phyloP scores from a whole-genome alignment of 1,140 invertebrate genomes.

The Spodoptera litura region DNA sequence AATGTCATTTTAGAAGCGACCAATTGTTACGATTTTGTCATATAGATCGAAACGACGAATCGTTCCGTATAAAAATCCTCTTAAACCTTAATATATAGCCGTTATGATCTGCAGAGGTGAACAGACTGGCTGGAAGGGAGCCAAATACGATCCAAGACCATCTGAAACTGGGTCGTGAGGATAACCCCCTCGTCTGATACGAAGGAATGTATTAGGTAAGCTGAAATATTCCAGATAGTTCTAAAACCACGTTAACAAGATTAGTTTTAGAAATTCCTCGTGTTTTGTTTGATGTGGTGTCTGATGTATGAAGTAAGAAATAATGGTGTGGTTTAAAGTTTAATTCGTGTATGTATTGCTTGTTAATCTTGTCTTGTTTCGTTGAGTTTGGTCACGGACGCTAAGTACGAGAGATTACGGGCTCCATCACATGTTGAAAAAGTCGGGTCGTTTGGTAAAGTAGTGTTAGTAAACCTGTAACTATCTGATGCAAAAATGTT shows the following conservation, averaged over 20 bases:
- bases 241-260: not conserved
- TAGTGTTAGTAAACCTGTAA: too few species aligned
- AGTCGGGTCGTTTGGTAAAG: too few species aligned
- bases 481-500: too few species aligned
- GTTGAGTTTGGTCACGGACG: too few species aligned
- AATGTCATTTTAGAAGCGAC: too few species aligned
- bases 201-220: not conserved
- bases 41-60: too few species aligned
- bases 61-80: too few species aligned
- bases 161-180: conserved; percentile 10
- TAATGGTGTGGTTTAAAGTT: not conserved
- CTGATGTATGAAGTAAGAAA: not conserved
- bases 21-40: too few species aligned
- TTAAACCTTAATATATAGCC: conserved; percentile 5
- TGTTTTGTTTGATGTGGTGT: conserved; percentile 7
- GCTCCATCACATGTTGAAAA: too few species aligned
- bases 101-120: conserved; percentile 30
- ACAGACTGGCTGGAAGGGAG: conserved; percentile 15
- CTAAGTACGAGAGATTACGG: too few species aligned
- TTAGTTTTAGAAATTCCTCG: not conserved
- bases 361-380: too few species aligned
- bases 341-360: not conserved
- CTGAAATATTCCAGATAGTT: not conserved
- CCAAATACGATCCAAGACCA: conserved; percentile 11
- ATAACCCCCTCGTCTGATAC: not conserved